Evolutionary conservation across 1,140 invertebrate genomes (phyloP), one percentile per base, ranked within the genome.

Genomic region (Drosophila repleta): DNA sequence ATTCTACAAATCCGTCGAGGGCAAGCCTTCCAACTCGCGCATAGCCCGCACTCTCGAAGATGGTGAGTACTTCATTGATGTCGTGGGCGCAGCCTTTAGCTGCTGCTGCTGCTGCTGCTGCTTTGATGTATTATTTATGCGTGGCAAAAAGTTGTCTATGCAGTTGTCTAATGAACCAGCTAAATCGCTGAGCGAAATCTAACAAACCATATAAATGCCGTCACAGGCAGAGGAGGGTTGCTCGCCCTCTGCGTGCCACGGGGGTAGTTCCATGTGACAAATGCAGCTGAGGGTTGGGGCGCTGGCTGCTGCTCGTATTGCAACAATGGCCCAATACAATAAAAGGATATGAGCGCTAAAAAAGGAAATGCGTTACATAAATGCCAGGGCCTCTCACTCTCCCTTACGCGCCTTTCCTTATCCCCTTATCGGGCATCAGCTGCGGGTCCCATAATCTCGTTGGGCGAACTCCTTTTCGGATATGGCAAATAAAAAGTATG

Each of bases 1-100:
- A 20, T 96, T 95, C 89, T 96, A 95, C 90, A 96, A 96, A 90
- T 94, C 94, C 89, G 93, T 96, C 45, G 94, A 96, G 90, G 96
- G 96, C 17, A 94, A 95, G 88, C 96, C 96, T 35, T 96, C 96
- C 3, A 96, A 96, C 92, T 95, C 94, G 43, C 94, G 94, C 90
- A 93, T 93, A 21, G 94, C 95, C 32, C 93, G 93, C 76, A 96
- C 96, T 37, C 92, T 95, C 43, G 95, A 96, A 93, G 95, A 96
- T 92, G 94, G 96, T 96, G 91, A 94, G 94, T 92, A 56, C 46
- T 62, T 8, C 10, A 20, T 29, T 37, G 6, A 10, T 8, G 7
- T 29, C 7, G 45, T 11, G 7, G 11, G 20, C 8, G 46, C 46
- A 24, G 11, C 46, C 46, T 26, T 21, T 48, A 0, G 45, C 39